A percentile compares a stretch with the other conserved stretches of the same genome.
Evolutionary conservation across 2,113 vertebrate species (phyloP).

Genomic region (Hypanus sabinus): DNA sequence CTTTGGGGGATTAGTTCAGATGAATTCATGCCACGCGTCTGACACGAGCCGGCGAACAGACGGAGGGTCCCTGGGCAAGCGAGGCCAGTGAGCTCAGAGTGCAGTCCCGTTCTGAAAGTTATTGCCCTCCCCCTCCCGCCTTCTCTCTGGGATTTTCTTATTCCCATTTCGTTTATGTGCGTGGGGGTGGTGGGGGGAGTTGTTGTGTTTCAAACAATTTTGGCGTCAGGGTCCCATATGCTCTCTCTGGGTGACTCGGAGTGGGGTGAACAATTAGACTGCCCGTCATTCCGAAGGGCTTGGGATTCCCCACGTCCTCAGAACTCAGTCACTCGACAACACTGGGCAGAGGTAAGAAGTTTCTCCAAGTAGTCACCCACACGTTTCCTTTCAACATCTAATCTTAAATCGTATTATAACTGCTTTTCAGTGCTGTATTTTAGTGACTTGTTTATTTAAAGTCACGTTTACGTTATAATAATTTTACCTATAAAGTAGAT

Average conservation of each 20-base stretch:
- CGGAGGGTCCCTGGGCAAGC: not conserved
- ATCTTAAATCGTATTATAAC: not conserved
- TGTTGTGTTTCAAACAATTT: slow-evolving; percentile 32
- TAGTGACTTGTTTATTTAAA: not conserved
- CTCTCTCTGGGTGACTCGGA: not conserved
- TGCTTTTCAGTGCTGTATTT: not conserved
- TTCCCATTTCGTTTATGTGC: not conserved
- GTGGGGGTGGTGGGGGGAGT: too few relatives aligned
- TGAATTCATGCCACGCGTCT: not conserved
- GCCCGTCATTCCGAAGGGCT: not conserved
- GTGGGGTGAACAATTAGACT: not conserved
- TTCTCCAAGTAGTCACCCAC: not conserved
- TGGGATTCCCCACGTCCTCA: not conserved
- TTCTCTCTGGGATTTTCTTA: not conserved
- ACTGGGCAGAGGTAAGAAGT: not conserved
- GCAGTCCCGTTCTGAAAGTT: not conserved
- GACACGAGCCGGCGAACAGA: not conserved
- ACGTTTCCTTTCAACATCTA: not conserved
- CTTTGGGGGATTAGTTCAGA: not conserved
- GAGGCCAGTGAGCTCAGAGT: not conserved
- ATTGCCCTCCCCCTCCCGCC: not conserved
- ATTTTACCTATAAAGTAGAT: not conserved
- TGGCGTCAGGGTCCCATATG: slow-evolving; percentile 14
- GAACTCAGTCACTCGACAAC: not conserved
- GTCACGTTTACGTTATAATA: not conserved